A percentile compares a stretch with the other conserved stretches of the same genome.
phyloP scores from a whole-genome alignment of 92 coral and sea anemone species.

The Epizoanthus fatuus region DNA sequence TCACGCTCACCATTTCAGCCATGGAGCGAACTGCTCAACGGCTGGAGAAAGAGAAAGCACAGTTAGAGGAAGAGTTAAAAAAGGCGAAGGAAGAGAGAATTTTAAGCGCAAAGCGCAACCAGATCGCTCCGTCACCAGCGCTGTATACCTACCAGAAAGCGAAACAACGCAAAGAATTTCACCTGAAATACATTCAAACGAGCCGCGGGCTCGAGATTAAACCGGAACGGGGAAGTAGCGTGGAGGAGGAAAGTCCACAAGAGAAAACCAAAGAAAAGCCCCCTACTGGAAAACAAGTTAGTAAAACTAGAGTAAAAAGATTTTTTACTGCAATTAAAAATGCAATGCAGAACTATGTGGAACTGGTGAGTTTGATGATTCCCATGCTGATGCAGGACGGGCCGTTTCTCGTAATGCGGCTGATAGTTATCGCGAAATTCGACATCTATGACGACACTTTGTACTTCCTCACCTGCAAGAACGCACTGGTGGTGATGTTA shows the following conservation, averaged over 20 bases:
- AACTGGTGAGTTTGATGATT: slow-evolving; percentile 80
- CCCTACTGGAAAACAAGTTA: background rate
- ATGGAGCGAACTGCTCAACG: slow-evolving; percentile 89
- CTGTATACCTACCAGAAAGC: slow-evolving; percentile 83
- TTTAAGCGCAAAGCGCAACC: slow-evolving; percentile 78
- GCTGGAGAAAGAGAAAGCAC: slow-evolving; percentile 87
- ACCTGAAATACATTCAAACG: slow-evolving; percentile 81
- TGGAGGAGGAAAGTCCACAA: slow-evolving; percentile 45
- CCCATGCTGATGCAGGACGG: slow-evolving; percentile 97
- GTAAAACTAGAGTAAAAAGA: slow-evolving; percentile 15
- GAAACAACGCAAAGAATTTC: slow-evolving; percentile 52
- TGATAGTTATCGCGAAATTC: slow-evolving; percentile 90
- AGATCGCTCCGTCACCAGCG: slow-evolving; percentile 83
- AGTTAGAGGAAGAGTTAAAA: slow-evolving; percentile 77
- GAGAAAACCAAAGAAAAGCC: background rate
- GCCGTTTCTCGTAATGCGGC: slow-evolving; percentile 87
- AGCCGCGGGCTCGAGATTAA: slow-evolving; percentile 85
- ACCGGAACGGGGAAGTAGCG: slow-evolving; percentile 49
- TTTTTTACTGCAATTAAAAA: slow-evolving; percentile 36
- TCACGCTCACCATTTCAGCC: slow-evolving; percentile 87
- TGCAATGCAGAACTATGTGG: slow-evolving; percentile 75
- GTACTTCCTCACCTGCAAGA: slow-evolving; percentile 93
- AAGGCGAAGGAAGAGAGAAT: slow-evolving; percentile 73
- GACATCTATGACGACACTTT: slow-evolving; percentile 85
- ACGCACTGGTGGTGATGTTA: slow-evolving; percentile 94